These are phyloP conservation scores for Isaurus tuberculatus DNA, from an alignment of 92 coral and sea anemone genomes.

Conservation along the genomic window DNA sequence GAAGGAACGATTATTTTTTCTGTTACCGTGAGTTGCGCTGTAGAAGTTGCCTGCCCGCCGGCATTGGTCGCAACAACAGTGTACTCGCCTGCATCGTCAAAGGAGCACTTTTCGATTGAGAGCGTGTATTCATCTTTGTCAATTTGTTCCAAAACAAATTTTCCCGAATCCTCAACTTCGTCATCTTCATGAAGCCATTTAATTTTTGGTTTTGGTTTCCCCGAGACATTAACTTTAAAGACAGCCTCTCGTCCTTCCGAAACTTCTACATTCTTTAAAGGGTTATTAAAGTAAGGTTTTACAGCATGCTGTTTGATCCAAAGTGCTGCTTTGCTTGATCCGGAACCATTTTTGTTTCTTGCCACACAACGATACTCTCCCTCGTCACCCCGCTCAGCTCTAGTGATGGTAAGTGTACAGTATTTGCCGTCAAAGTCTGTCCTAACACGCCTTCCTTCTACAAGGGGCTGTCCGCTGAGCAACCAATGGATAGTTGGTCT, in stretches of 20 bases:
- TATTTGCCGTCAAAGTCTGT: constrained; percentile 78
- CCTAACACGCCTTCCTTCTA: constrained; percentile 73
- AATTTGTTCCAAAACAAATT: constrained; percentile 66
- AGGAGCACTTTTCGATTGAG: constrained; percentile 73
- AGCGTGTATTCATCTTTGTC: constrained; percentile 77
- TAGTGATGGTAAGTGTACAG: constrained; percentile 75
- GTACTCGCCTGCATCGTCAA: constrained; percentile 82
- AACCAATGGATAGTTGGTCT: constrained; percentile 86
- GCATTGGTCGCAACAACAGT: constrained; percentile 78
- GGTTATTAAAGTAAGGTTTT: constrained; percentile 75
- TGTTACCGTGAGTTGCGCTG: constrained; percentile 72
- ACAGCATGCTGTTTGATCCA: constrained; percentile 72
- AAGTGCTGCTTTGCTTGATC: constrained; percentile 75
- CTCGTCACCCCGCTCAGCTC: constrained; percentile 69
- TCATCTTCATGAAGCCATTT: constrained; percentile 81
- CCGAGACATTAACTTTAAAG: constrained; percentile 77
- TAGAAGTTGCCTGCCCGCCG: constrained; percentile 76
- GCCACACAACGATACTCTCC: constrained; percentile 90
- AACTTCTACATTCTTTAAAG: constrained; percentile 76
- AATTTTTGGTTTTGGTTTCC: constrained; percentile 81
- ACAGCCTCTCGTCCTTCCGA: constrained; percentile 81
- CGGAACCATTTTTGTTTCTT: constrained; percentile 86
- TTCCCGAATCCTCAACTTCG: constrained; percentile 69
- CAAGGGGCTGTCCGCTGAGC: constrained; percentile 76
- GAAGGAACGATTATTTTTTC: constrained; percentile 65